Evolutionary conservation across 2,113 vertebrate genomes (phyloP).

Genomic region (Plestiodon gilberti): DNA sequence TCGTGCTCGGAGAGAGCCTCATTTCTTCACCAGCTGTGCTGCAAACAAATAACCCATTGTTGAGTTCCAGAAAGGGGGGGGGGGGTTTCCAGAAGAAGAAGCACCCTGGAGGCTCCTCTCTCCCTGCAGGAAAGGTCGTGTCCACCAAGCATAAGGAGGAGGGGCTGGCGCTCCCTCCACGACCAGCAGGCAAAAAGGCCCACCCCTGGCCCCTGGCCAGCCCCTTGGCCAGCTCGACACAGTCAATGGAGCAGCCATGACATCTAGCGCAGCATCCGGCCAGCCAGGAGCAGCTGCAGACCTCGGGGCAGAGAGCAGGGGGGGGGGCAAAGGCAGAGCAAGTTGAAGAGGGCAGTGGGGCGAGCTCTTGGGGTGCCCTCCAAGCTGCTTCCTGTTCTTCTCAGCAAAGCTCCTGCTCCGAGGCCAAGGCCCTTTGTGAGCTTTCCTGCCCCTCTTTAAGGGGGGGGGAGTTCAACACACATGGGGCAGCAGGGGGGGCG

Average conservation of each 20-base stretch:
- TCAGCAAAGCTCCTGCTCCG: no score
- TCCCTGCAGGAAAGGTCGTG: background rate
- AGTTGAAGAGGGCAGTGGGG: no score
- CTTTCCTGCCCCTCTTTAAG: background rate
- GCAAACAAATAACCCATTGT: background rate
- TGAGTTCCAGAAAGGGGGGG: no score
- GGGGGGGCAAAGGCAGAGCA: no score
- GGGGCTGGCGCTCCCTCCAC: background rate
- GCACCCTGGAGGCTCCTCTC: background rate
- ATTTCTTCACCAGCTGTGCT: background rate
- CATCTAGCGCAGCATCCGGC: no score
- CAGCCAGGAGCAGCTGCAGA: background rate
- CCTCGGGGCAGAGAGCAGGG: no score
- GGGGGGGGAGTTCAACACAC: background rate
- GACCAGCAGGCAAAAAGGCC: background rate
- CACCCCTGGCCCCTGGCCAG: background rate
- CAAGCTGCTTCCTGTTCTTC: no score
- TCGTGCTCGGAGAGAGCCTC: fast-evolving
- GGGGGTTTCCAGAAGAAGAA: background rate
- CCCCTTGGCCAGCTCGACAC: background rate
- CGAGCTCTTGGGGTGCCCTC: no score
- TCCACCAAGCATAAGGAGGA: background rate
- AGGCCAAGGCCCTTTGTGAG: background rate
- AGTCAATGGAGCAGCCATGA: background rate
- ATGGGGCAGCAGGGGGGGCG: background rate